Evolutionary conservation across 2,797 vertebrate species (phyloP), one percentile per base, ranked within the genome.

Genomic region (Carcharodon carcharias): DNA sequence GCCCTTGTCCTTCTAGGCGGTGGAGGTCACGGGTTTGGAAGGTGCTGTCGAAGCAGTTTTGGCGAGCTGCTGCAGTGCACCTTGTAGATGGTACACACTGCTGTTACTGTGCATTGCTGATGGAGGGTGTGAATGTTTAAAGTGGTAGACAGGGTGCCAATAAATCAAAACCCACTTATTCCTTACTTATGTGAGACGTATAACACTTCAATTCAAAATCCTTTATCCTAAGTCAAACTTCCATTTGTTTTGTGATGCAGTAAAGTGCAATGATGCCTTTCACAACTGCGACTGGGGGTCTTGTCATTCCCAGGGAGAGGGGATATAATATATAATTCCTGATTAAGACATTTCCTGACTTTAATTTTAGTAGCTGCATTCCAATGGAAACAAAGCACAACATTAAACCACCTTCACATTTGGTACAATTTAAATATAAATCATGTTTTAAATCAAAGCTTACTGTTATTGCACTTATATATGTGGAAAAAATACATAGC

Each of bases 371-470:
- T 91, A 12, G 26, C 16, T 61, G 3, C 1, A 31, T 92, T 92
- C 58, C 35, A n/a, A 2, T 40, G 31, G 35, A 63, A 21, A 61
- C 89, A 92, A 35, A 5, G 16, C 89, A 40, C 35, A 23, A 58
- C 89, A 92, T 63, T 92, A 92, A 63, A 40, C 12, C n/a, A 28
- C 88, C 9, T 56, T 91, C 88, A n/a, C 58, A 63, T 92, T 92
- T 92, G 58, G 1, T 61, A 65, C 89, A 63, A 92, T 63, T 92
- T 63, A 63, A 92, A 92, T 92, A 92, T 92, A 92, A 92, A 92
- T 65, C 16, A 61, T 5, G 18, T n/a, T 65, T n/a, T 92, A 63
- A 63, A 63, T 58, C 58, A 92, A 92, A 92, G 89, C 89, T 91
- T 31, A 58, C 31, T 58, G n/a, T 67, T 93, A 93, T 67, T 67